Percentiles rank a stretch among this genome's conserved stretches.
Evolutionary conservation across 2,113 vertebrate species (phyloP).

Genomic region (Ammospiza nelsoni): DNA sequence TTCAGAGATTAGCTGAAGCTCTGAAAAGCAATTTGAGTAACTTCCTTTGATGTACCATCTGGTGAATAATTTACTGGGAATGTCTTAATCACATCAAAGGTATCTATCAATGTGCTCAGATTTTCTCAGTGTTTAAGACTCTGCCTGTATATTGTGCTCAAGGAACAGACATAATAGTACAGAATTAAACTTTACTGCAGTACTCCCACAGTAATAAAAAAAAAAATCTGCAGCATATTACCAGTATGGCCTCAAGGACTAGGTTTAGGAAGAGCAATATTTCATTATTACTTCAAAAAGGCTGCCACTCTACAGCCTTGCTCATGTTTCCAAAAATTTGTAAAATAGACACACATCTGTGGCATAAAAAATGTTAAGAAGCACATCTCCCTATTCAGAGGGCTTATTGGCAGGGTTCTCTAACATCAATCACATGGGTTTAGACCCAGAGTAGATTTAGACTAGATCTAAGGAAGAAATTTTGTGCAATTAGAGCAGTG

Average conservation of each 20-base stretch:
- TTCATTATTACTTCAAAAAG: not conserved
- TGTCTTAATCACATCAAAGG: slow-evolving; percentile 60
- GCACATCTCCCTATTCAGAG: not conserved
- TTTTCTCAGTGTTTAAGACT: slow-evolving; percentile 9
- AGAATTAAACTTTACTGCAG: not conserved
- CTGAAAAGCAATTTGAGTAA: slow-evolving; percentile 38
- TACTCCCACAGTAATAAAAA: not conserved
- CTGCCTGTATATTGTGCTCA: not conserved
- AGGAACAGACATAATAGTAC: not conserved
- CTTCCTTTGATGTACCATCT: slow-evolving; percentile 56
- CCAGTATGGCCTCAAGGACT: not conserved
- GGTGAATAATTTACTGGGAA: slow-evolving; percentile 51
- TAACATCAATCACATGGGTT: not conserved
- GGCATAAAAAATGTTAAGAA: not conserved
- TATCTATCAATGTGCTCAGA: not conserved
- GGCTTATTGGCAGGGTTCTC: not conserved
- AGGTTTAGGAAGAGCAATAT: not conserved
- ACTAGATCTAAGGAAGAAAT: not conserved
- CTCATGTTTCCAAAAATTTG: not conserved
- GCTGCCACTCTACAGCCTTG: not conserved
- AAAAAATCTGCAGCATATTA: not conserved
- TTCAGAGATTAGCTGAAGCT: slow-evolving; percentile 30
- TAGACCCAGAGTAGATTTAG: not conserved
- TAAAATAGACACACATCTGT: not conserved
- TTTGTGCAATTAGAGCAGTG: not conserved